phyloP scores from a whole-genome alignment of 2,113 vertebrate species.

The Takifugu bimaculatus region DNA sequence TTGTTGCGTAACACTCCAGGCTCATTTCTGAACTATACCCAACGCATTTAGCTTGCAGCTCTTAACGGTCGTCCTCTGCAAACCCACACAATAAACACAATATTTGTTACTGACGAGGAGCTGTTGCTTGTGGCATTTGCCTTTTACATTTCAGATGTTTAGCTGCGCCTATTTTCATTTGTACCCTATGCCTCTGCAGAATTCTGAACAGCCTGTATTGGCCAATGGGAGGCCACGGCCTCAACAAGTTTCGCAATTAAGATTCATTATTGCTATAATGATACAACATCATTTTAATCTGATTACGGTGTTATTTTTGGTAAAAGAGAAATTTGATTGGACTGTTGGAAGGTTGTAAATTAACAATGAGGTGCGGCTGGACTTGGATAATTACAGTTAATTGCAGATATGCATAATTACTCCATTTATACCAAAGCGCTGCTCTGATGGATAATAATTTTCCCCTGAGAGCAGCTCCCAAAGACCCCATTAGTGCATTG shows the following conservation, averaged over 20 bases:
- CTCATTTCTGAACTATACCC: too few relatives aligned
- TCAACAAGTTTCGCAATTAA: background rate
- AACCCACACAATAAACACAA: background rate
- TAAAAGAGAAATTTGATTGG: background rate
- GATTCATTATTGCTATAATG: background rate
- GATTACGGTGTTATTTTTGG: background rate
- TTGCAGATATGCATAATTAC: constrained; percentile 1
- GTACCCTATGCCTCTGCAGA: background rate
- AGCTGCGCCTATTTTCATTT: background rate
- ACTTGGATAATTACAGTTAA: background rate
- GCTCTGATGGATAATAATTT: constrained; percentile 6
- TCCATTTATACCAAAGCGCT: constrained; percentile 8
- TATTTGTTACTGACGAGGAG: background rate
- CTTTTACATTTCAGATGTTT: background rate
- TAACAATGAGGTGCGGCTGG: background rate
- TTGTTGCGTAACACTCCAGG: too few relatives aligned
- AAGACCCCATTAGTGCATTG: constrained; percentile 4
- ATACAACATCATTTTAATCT: background rate
- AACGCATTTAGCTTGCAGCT: too few relatives aligned
- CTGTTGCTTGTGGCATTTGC: background rate
- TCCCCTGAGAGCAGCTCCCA: background rate
- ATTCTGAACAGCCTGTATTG: background rate
- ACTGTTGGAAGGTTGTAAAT: background rate
- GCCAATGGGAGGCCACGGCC: background rate
- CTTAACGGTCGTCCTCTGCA: too few relatives aligned